These are phyloP conservation scores for Vespertilio murinus DNA, from an alignment of 2,797 vertebrate species.

Conservation along the genomic window DNA sequence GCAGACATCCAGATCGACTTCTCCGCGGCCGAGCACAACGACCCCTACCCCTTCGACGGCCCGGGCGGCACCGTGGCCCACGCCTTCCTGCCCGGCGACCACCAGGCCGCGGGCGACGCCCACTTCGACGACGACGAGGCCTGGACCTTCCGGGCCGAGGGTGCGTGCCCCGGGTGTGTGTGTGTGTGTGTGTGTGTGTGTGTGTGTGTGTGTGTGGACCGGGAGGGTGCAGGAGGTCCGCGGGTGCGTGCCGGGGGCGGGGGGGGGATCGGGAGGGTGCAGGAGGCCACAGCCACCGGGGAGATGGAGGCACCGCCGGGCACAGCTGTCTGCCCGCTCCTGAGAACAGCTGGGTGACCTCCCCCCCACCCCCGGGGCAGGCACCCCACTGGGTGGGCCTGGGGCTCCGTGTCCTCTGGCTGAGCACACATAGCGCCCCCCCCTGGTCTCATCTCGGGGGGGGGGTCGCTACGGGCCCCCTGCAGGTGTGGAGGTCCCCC, in stretches of 20 bases:
- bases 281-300: neutral
- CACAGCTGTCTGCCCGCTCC: neutral
- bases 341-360: rapidly evolving
- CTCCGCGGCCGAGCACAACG: constrained; percentile 92
- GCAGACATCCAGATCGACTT: constrained; percentile 99
- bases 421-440: no score
- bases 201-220: constrained; percentile 83
- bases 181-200: no score
- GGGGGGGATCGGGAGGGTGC: no score
- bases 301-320: neutral
- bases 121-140: constrained; percentile 97
- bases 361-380: no score
- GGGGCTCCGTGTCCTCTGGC: neutral
- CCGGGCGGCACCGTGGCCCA: constrained; percentile 96
- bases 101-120: constrained; percentile 91
- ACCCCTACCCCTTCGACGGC: constrained; percentile 95
- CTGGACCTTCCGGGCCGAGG: constrained; percentile 97
- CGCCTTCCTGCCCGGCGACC: constrained; percentile 95
- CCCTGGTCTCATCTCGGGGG: neutral
- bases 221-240: no score
- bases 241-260: neutral
- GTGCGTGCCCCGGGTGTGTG: no score
- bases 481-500: rapidly evolving
- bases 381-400: no score
- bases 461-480: neutral